A percentile compares a stretch with the other conserved stretches of the same genome.
Evolutionary conservation across 2,113 vertebrate species (phyloP).

Genomic region (Rostratula benghalensis): DNA sequence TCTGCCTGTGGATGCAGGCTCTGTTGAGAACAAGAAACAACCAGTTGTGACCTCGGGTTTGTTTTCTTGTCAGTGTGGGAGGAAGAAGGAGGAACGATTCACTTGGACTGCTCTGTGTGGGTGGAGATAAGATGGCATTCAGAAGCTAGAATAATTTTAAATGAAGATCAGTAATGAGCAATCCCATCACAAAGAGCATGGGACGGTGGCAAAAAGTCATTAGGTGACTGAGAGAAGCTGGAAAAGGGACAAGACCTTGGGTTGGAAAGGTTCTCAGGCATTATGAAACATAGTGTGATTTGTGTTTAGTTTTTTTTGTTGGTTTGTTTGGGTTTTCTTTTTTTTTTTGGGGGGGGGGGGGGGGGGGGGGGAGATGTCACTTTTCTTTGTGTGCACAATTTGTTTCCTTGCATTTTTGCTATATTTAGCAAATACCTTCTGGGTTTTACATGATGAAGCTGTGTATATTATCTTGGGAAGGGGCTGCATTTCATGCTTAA

Average conservation of each 20-base stretch:
- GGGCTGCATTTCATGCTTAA: not conserved
- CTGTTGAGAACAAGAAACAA: not conserved
- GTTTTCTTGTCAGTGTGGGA: not conserved
- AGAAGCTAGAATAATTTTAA: not conserved
- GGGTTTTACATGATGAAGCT: not conserved
- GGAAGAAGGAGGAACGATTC: not conserved
- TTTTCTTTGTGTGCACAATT: not conserved
- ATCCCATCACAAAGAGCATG: not conserved
- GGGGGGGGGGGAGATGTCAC: fast-evolving
- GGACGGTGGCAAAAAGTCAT: not conserved
- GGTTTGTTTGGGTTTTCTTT: not conserved
- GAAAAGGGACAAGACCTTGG: not conserved
- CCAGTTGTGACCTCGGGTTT: not conserved
- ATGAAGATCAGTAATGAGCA: not conserved
- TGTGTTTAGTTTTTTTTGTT: not conserved
- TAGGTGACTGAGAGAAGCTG: not conserved
- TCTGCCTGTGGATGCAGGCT: not conserved
- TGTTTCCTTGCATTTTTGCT: not conserved
- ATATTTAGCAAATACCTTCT: not conserved
- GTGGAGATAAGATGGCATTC: not conserved
- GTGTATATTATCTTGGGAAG: not conserved
- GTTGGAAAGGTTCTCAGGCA: not conserved
- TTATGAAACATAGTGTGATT: not conserved
- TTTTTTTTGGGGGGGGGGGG: too few relatives aligned
- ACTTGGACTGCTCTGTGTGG: not conserved